phyloP scores from a whole-genome alignment of 2,113 vertebrate genomes.

The Thoracochromis brauschi region DNA sequence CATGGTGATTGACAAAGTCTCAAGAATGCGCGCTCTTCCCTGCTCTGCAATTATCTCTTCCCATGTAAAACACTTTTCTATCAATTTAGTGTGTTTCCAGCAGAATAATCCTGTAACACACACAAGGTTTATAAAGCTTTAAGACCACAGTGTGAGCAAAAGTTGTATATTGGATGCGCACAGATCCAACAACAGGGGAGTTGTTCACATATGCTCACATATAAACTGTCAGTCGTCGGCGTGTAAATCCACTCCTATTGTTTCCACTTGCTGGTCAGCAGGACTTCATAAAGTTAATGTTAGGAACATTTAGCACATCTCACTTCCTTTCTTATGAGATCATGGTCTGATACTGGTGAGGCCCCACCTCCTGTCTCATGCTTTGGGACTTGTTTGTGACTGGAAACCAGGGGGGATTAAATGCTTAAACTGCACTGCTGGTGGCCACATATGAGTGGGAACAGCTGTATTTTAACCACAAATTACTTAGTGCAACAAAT shows the following conservation, averaged over 20 bases:
- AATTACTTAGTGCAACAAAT: not conserved
- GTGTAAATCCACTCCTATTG: not conserved
- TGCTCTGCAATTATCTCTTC: not conserved
- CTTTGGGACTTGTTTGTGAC: constrained; percentile 21
- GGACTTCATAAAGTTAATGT: constrained; percentile 20
- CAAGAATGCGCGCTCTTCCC: not conserved
- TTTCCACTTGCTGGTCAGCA: not conserved
- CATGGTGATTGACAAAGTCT: not conserved
- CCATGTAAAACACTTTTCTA: not conserved
- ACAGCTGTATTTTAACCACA: constrained; percentile 1
- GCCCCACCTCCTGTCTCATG: constrained; percentile 18
- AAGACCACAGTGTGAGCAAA: not conserved
- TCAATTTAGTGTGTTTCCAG: not conserved
- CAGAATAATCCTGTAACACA: not conserved
- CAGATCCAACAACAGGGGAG: not conserved
- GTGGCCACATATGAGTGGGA: constrained; percentile 10
- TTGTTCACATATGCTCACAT: not conserved
- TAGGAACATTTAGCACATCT: constrained; percentile 9
- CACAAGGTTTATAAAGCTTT: not conserved
- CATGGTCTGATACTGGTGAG: constrained; percentile 39
- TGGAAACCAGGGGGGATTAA: constrained; percentile 12
- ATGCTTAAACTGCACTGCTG: not conserved
- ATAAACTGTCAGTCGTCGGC: not conserved
- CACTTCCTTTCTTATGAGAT: constrained; percentile 63
- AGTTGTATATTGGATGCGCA: not conserved